phyloP scores from a whole-genome alignment of 2,888 invertebrate genomes.

The Parnassius apollo region DNA sequence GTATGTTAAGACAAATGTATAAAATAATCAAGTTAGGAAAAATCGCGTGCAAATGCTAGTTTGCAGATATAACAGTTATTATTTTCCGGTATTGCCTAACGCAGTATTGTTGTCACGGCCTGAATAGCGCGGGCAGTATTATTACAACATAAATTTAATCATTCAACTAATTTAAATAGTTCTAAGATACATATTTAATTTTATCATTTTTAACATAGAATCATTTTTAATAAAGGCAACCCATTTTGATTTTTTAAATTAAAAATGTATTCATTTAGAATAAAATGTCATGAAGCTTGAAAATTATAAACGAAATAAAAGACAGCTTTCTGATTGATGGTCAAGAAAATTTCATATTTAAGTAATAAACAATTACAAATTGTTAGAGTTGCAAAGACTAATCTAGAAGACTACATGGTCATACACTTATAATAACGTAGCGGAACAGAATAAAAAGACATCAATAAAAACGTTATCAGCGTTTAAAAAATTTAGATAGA shows the following conservation, averaged over 20 bases:
- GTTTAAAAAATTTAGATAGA: conserved; percentile 3
- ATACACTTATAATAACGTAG: conserved; percentile 14
- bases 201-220: too few species aligned
- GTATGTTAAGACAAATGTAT: too few species aligned
- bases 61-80: conserved; percentile 17
- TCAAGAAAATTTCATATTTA: too few species aligned
- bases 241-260: too few species aligned
- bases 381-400: too few species aligned
- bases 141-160: conserved; percentile 21
- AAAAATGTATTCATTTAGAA: too few species aligned
- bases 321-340: too few species aligned
- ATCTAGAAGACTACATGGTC: too few species aligned
- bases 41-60: neutral
- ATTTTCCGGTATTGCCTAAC: conserved; percentile 22
- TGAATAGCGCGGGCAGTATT: conserved; percentile 21
- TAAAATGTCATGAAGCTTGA: too few species aligned
- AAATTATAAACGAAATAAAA: too few species aligned
- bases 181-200: neutral
- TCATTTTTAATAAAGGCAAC: too few species aligned
- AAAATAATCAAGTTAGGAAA: neutral
- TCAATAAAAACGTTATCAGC: conserved; percentile 20
- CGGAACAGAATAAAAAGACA: conserved; percentile 19
- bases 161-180: conserved; percentile 7
- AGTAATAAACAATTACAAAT: too few species aligned
- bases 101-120: conserved; percentile 27